phyloP scores from a whole-genome alignment of 1,140 invertebrate genomes.

The Lepidurus couesii region DNA sequence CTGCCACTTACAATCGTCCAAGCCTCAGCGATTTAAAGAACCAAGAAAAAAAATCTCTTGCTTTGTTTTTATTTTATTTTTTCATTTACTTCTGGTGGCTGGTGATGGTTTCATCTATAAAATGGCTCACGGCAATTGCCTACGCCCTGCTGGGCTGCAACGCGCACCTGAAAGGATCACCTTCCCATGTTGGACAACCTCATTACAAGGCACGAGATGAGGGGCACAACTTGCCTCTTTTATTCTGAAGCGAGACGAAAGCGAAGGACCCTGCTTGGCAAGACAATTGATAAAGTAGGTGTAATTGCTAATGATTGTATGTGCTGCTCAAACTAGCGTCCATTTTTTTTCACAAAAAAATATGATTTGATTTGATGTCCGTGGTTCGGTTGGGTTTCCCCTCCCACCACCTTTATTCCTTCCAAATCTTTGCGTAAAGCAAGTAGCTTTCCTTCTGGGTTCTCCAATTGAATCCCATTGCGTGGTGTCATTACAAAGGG shows the following conservation, averaged over 20 bases:
- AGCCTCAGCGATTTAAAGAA: neutral
- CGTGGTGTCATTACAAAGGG: slow-evolving; percentile 4
- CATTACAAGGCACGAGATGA: slow-evolving; percentile 17
- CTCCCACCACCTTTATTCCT: neutral
- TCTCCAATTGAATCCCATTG: neutral
- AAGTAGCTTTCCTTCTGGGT: neutral
- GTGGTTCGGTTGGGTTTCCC: neutral
- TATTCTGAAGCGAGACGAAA: no score
- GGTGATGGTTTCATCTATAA: slow-evolving; percentile 3
- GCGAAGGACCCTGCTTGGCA: no score
- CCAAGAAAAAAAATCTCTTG: neutral
- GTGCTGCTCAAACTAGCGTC: no score
- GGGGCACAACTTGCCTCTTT: neutral
- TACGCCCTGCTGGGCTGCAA: slow-evolving; percentile 16
- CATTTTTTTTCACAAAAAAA: no score
- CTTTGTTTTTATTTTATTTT: slow-evolving; percentile 1
- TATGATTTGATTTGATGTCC: no score
- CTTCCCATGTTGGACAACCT: slow-evolving; percentile 21
- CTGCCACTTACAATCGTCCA: slow-evolving; percentile 4
- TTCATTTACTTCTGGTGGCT: neutral
- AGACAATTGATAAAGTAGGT: no score
- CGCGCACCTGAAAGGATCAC: slow-evolving; percentile 12
- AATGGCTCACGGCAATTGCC: neutral
- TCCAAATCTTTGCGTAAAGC: neutral
- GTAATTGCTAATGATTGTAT: no score